Evolutionary conservation across 1,140 invertebrate genomes (phyloP), one percentile per base, ranked within the genome.

Genomic region (Macrocentrus cingulum): DNA sequence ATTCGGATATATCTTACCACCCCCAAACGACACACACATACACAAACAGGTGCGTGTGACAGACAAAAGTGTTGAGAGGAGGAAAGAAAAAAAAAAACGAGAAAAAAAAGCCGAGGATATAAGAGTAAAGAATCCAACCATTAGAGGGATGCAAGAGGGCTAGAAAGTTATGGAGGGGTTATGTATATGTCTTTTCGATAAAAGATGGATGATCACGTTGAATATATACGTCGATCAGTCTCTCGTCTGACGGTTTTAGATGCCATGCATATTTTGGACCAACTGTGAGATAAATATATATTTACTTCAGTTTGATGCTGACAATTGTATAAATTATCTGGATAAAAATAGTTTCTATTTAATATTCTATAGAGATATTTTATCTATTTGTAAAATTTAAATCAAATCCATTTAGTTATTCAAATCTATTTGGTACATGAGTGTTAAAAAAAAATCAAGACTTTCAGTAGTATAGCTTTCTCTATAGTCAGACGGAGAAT

Each of bases 261-360:
- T 77, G 72, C 75, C 77, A 77, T 76, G 74, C 70, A 79, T 74
- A 74, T 74, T 68, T 69, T 74, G 65, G 69, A 42, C n/a, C 15
- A 20, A 45, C 11, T 20, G 2, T 13, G 8, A 18, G 4, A 11
- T 20, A 15, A 9, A 45, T 45, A 45, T 45, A 20, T 45, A 20
- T 45, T 15, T 7, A 16, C 18, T 20, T 22, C 42, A 9, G 4
- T 5, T 9, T 5, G 9, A 9, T 4, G 9, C 9, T 29, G n/a
- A 16, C 8, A 42, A 16, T 2, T 18, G 16, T 42, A 2, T 42
- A 9, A 42, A 5, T 18, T 13, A 42, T n/a, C 41, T 8, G 5
- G 20, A 46, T 2, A 46, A 46, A 46, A 23, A 18, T n/a, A 15
- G 15, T n/a, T n/a, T 39, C 15, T 42, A 42, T 42, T 18, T n/a